These are phyloP conservation scores for Spinus pinus DNA, from an alignment of 2,797 vertebrate species.

Conservation along the genomic window DNA sequence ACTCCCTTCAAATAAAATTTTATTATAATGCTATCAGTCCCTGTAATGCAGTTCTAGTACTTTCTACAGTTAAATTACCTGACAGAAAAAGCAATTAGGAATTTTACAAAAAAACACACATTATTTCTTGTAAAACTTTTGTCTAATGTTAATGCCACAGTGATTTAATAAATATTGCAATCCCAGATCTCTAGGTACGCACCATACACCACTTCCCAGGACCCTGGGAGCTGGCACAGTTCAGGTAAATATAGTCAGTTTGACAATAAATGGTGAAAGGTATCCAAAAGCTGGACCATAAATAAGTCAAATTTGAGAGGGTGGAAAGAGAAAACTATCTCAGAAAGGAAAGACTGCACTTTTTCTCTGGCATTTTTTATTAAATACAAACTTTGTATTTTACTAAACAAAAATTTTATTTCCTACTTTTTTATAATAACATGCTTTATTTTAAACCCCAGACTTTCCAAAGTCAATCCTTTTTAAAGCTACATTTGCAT, in stretches of 20 bases:
- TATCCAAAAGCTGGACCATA: neutral
- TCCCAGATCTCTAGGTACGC: neutral
- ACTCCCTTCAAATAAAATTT: neutral
- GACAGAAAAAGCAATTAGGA: slow-evolving; percentile 15
- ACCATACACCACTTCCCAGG: neutral
- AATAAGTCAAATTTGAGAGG: neutral
- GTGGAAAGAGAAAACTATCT: neutral
- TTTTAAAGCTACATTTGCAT: slow-evolving; percentile 44
- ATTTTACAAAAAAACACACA: slow-evolving; percentile 34
- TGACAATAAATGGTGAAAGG: neutral
- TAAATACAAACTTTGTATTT: neutral
- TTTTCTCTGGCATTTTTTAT: neutral
- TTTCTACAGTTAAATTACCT: neutral
- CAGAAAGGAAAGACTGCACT: neutral
- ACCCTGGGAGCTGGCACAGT: neutral
- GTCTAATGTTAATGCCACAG: neutral
- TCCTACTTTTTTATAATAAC: neutral
- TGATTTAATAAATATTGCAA: neutral
- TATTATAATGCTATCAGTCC: neutral
- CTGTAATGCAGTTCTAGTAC: neutral
- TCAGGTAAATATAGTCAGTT: neutral
- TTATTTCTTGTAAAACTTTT: neutral
- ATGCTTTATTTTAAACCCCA: neutral
- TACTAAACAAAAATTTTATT: neutral
- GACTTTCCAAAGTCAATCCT: neutral